Base-by-base conservation (phyloP, 2,113 vertebrate species). In the Pachycephala philippinensis region DNA sequence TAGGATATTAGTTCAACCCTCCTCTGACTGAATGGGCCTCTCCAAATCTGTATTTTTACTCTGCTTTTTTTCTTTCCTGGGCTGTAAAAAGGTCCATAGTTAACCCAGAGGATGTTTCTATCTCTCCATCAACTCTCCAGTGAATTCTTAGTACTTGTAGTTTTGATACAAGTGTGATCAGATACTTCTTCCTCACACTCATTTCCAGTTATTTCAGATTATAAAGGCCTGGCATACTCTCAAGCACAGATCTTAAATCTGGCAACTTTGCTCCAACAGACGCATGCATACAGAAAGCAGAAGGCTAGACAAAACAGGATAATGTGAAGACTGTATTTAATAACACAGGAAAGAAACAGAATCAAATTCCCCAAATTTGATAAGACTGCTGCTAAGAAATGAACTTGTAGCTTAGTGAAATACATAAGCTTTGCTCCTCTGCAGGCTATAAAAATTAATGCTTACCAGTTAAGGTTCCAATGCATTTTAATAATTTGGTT, bases 261-360 rank as follows among this genome's bases (percentile, higher is more conserved):
- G 78, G 81, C 74, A 94, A 91, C 69, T 53, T 13, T 71, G 42
- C 75, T 91, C 27, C 50, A 77, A 66, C 42, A 91, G 63, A 94
- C 60, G 82, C 16, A 85, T 16, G 54, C 78, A 83, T 52, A 77
- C 59, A 85, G 64, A 96, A 89, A 84, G 66, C 39, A 94, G 53
- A 65, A 68, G 24, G 54, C 82, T 87, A 97, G 91, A 91, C 81
- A 87, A 95, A 96, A 94, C 87, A 94, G 65, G 81, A 39, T 85
- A 72, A 94, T 69, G 65, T 74, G 57, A 94, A 94, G 82, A 89
- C 66, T 92, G 33, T 83, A 84, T 71, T 87, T 87, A 84, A 88
- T 66, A 92, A 71, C 39, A 50, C 47, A 93, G 84, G 66, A 96
- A 91, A 92, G 72, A 72, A 89, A 86, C 17, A 57, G 57, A 88